phyloP scores from a whole-genome alignment of 2,888 invertebrate species.

The Emmelina monodactyla region DNA sequence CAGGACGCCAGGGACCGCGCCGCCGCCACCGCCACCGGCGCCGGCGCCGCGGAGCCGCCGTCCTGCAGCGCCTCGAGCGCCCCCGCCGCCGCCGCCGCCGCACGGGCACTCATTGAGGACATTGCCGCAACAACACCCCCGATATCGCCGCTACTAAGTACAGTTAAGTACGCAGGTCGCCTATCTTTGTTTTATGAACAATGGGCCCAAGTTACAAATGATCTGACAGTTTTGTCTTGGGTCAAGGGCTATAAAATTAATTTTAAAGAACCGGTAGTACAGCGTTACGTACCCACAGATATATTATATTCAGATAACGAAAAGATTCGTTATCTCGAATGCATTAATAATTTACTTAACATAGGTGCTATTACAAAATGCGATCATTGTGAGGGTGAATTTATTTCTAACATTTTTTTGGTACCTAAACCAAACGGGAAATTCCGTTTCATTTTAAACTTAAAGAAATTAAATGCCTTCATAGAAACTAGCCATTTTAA shows the following conservation, averaged over 20 bases:
- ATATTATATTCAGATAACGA: background rate
- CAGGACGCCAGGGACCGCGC: conserved; percentile 5
- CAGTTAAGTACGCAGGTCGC: no score
- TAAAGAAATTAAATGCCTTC: conserved; percentile 4
- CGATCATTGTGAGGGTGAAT: background rate
- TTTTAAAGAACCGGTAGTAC: background rate
- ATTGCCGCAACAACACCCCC: background rate
- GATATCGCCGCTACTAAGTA: conserved; percentile 1
- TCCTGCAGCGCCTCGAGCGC: conserved; percentile 1
- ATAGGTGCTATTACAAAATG: conserved; percentile 1
- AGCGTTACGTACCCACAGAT: background rate
- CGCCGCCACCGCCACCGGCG: background rate
- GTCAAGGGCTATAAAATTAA: conserved; percentile 4
- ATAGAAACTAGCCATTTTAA: conserved; percentile 6
- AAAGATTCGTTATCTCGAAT: background rate
- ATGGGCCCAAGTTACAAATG: conserved; percentile 3
- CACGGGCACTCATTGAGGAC: conserved; percentile 3
- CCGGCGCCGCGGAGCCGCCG: no score
- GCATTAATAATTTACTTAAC: background rate
- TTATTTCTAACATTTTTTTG: conserved; percentile 3
- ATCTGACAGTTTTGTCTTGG: conserved; percentile 2
- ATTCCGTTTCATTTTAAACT: conserved; percentile 4
- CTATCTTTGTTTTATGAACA: conserved; percentile 4
- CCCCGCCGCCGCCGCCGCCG: background rate
- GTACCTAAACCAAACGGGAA: conserved; percentile 6